Percentiles rank a stretch among this genome's conserved stretches.
phyloP scores from a whole-genome alignment of 2,888 invertebrate genomes.

The Biston stratarius region DNA sequence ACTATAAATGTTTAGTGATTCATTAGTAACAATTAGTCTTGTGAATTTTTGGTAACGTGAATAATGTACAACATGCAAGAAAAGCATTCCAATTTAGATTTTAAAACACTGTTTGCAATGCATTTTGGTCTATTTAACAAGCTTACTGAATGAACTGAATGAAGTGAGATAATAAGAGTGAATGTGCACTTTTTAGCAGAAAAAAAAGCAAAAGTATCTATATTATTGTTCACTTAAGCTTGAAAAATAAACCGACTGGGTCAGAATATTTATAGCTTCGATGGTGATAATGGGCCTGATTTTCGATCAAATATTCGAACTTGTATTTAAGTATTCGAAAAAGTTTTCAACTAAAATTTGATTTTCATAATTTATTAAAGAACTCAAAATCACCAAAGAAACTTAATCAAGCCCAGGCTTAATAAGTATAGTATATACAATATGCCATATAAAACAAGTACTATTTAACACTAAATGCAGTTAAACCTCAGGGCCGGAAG shows the following conservation, averaged over 20 bases:
- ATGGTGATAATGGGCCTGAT: too few relatives aligned
- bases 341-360: too few relatives aligned
- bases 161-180: too few relatives aligned
- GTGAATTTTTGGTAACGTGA: neutral
- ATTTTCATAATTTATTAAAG: neutral
- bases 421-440: neutral
- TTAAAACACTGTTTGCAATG: neutral
- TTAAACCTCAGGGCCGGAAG: slow-evolving; percentile 2
- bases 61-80: slow-evolving; percentile 7
- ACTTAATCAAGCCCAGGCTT: neutral
- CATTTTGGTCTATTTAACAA: too few relatives aligned
- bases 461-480: neutral
- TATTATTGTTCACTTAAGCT: too few relatives aligned
- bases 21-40: neutral
- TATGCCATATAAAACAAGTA: slow-evolving; percentile 1
- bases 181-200: too few relatives aligned
- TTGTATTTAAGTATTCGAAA: too few relatives aligned
- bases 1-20: neutral
- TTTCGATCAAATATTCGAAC: too few relatives aligned
- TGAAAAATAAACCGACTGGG: too few relatives aligned
- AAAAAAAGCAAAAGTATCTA: too few relatives aligned
- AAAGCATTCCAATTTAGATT: slow-evolving; percentile 1
- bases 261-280: too few relatives aligned
- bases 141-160: too few relatives aligned
- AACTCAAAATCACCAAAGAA: neutral